Conservation (phyloP, 2,113 vertebrate genomes). For the Syngnathus typhle region DNA sequence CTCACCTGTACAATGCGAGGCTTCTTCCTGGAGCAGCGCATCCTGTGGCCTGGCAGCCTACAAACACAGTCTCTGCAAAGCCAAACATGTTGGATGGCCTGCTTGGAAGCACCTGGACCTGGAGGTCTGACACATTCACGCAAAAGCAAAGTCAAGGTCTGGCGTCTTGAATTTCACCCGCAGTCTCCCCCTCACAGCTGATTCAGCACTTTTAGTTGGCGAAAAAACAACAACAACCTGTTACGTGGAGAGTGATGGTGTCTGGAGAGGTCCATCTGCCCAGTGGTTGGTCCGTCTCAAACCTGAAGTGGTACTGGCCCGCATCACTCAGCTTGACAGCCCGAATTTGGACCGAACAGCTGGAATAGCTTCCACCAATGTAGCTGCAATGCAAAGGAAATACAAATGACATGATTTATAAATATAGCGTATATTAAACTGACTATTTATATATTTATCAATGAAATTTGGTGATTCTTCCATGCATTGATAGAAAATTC, state of each 20-base stretch:
- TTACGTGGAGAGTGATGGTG: conserved; percentile 63
- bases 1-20: conserved; percentile 66
- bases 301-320: conserved; percentile 73
- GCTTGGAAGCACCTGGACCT: conserved; percentile 67
- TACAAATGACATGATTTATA: background rate
- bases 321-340: conserved; percentile 65
- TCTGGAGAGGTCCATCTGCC: conserved; percentile 72
- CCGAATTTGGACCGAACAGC: conserved; percentile 67
- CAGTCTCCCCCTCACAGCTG: background rate
- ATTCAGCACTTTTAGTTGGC: background rate
- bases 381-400: conserved; percentile 39
- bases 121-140: conserved; percentile 61
- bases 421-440: too few species aligned
- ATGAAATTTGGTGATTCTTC: too few species aligned
- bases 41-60: conserved; percentile 68
- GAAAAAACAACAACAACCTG: conserved; percentile 44
- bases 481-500: too few species aligned
- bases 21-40: conserved; percentile 66
- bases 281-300: conserved; percentile 68
- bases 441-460: too few species aligned
- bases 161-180: background rate
- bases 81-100: conserved; percentile 66
- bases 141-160: background rate
- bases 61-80: conserved; percentile 67
- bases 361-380: conserved; percentile 59